Evolutionary conservation across 2,797 vertebrate species (phyloP), one percentile per base, ranked within the genome.

Genomic region (Mus spretus): DNA sequence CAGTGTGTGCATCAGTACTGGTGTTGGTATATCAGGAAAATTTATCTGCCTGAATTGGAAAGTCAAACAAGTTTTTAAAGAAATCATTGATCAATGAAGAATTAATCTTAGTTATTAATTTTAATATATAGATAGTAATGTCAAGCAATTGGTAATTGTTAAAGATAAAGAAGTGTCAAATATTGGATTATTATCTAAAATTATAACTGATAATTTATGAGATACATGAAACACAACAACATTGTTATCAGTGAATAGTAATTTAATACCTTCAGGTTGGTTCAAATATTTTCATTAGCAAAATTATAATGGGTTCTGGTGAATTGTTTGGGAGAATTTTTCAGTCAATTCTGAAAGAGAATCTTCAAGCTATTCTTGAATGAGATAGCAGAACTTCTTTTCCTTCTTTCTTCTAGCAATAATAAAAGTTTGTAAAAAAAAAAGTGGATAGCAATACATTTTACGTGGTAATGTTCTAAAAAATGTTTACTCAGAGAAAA

Each of bases 41-140:
- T 61, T 17, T 14, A 3, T 44, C 55, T 77, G 19, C 55, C 5
- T 91, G 19, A 24, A 34, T 65, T 80, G 4, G 55, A 96, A 90
- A 81, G 47, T 40, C 74, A 83, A 79, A 79, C 6, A 65, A 59
- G 7, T 50, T 61, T 89, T 77, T 86, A 15, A 90, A 15, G 65
- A 94, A 94, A 92, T 83, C 72, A 7, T 1, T 9, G 7, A 53
- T 83, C 28, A 92, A 57, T 93, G 84, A 94, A 96, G 50, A 63
- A 75, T 65, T 55, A 44, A 67, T 50, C 75, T 22, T 80, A 72
- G 53, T 70, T 94, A 86, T 82, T 94, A 72, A 93, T 59, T 89
- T 80, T 82, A 44, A 9, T 90, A 26, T 50, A 24, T 40, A 84
- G 6, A 67, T 91, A 82, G 28, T 19, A 13, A 17, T 59, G 0